Percentiles rank a stretch among this genome's conserved stretches.
Conservation (phyloP, 2,888 invertebrate species). For the Clistopyga incitator region DNA sequence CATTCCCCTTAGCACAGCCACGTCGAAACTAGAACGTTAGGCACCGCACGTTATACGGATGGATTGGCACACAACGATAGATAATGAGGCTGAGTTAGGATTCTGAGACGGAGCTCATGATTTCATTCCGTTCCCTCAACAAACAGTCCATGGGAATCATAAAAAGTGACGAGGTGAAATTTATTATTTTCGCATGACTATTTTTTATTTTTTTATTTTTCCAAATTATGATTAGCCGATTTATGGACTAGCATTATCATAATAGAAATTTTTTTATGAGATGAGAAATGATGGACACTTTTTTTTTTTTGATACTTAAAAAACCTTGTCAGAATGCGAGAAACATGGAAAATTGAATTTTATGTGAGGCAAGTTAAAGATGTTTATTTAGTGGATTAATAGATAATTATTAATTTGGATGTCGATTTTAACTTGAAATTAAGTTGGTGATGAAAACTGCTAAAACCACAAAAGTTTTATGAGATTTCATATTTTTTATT, state of each 20-base stretch:
- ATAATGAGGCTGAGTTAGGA: conserved; percentile 37
- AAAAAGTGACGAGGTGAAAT: neutral
- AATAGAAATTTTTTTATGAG: no score
- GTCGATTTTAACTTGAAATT: conserved; percentile 22
- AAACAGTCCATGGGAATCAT: conserved; percentile 3
- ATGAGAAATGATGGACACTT: neutral
- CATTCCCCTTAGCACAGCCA: conserved; percentile 31
- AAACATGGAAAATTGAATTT: no score
- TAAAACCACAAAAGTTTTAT: no score
- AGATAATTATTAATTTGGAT: conserved; percentile 39
- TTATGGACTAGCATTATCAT: no score
- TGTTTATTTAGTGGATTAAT: no score
- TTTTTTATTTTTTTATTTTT: neutral
- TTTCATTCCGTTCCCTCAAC: neutral
- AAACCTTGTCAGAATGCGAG: neutral
- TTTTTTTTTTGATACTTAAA: neutral
- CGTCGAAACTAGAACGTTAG: conserved; percentile 60
- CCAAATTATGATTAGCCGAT: no score
- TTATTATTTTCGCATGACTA: neutral
- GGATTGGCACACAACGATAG: conserved; percentile 60
- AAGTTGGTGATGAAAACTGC: no score
- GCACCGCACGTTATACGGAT: conserved; percentile 45
- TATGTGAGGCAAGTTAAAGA: no score
- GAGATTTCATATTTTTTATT: no score
- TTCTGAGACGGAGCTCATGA: conserved; percentile 10